Conservation (phyloP, 2,888 invertebrate species). For the Eupithecia tripunctaria region DNA sequence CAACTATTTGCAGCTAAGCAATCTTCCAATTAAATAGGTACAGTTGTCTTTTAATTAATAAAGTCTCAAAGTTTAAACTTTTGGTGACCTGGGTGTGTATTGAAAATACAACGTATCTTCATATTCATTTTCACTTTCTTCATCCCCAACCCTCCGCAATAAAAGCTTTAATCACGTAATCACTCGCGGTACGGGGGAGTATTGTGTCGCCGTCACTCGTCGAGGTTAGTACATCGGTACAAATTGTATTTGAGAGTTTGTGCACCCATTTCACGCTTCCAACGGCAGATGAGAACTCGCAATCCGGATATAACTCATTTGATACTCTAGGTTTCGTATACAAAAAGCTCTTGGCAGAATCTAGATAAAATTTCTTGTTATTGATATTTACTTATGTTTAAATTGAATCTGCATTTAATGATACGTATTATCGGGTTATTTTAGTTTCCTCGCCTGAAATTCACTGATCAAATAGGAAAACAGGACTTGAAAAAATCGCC, state of each 20-base stretch:
- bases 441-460: too few relatives aligned
- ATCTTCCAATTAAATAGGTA: too few relatives aligned
- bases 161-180: background rate
- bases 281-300: conserved; percentile 37
- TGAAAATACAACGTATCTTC: background rate
- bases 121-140: background rate
- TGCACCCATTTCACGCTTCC: conserved; percentile 63
- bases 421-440: too few relatives aligned
- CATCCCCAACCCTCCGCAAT: background rate
- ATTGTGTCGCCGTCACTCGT: background rate
- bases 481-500: too few relatives aligned
- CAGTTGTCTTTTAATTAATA: too few relatives aligned
- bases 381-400: background rate
- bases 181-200: background rate
- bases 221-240: conserved; percentile 52
- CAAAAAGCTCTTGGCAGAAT: background rate
- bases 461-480: too few relatives aligned
- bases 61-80: too few relatives aligned
- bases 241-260: conserved; percentile 69
- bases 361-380: background rate
- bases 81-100: too few relatives aligned
- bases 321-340: conserved; percentile 18
- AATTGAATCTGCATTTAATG: background rate
- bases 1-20: too few relatives aligned
- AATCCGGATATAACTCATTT: conserved; percentile 20